Base-by-base conservation (phyloP, 2,113 vertebrate species). In the Halichoerus grypus region DNA sequence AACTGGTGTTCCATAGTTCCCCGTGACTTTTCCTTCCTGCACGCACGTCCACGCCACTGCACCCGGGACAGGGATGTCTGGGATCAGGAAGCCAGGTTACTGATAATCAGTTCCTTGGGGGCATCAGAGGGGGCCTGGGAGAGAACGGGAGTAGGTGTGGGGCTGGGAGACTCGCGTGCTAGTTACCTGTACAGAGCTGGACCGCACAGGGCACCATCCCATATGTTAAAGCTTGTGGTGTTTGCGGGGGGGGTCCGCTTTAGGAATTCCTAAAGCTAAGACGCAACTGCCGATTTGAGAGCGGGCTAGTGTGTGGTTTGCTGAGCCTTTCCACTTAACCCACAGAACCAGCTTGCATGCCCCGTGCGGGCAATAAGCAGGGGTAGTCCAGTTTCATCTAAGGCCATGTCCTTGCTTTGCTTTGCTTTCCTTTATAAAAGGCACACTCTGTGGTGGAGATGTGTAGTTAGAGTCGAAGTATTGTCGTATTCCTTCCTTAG, bases 341-440 rank as follows among this genome's bases (percentile, higher is more conserved):
- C n/a, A 26, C 11, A 39, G 51, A 72, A 16, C 36, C 16, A 46
- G 80, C 69, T 94, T 67, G 36, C 21, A 3, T n/a, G 22, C 53
- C 42, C 39, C 36, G 16, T 77, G 3, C 0, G 72, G 67, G 31
- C 46, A 61, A 26, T 79, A 46, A 86, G 26, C 80, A 85, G 69
- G 57, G 55, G 24, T 21, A 71, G 71, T 87, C 49, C 26, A 36
- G 69, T 39, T 74, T 88, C 63, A 19, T 80, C 81, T 85, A 51
- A 92, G 55, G 74, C 59, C 51, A 61, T n/a, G 53, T 13, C 69
- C 46, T 72, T 88, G 82, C n/a, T 55, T 80, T 84, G 59, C 39
- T 88, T 93, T 33, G 74, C 33, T 49, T 67, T 91, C 59, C 57
- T 80, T 95, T 90, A 84, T 65, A 93, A 91, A 98, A 97, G 97